Conservation (phyloP, 2,113 vertebrate genomes). For the Paedocypris sp. region DNA sequence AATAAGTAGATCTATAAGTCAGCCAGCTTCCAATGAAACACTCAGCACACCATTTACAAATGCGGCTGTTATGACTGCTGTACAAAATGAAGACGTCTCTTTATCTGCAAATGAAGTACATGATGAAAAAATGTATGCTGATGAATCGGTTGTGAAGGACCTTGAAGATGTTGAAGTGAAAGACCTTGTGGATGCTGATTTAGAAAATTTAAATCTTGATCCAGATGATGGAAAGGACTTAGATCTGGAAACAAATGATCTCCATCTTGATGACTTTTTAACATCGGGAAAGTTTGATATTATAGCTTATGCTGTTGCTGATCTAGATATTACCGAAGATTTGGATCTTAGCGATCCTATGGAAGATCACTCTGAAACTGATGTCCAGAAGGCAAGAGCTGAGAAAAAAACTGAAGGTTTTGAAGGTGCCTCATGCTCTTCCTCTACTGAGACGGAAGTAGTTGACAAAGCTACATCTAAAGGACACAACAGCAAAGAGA, state of each 20-base stretch:
- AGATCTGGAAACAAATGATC: slow-evolving; percentile 84
- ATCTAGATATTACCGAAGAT: slow-evolving; percentile 89
- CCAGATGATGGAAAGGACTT: slow-evolving; percentile 89
- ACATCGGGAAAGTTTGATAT: slow-evolving; percentile 92
- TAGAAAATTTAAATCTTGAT: slow-evolving; percentile 88
- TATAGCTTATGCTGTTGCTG: slow-evolving; percentile 92
- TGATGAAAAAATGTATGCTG: slow-evolving; percentile 81
- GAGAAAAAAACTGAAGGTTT: slow-evolving; percentile 45
- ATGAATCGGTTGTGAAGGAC: slow-evolving; percentile 91
- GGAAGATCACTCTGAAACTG: slow-evolving; percentile 68
- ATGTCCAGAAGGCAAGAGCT: slow-evolving; percentile 43
- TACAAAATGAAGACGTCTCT: slow-evolving; percentile 49
- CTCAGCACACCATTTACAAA: slow-evolving; percentile 59
- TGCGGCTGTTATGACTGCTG: slow-evolving; percentile 50
- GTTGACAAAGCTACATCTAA: slow-evolving; percentile 55
- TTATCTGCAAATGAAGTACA: slow-evolving; percentile 54
- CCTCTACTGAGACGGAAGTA: slow-evolving; percentile 51
- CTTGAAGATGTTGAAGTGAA: slow-evolving; percentile 93
- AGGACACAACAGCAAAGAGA: slow-evolving; percentile 57
- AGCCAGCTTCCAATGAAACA: slow-evolving; percentile 63
- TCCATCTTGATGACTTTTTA: slow-evolving; percentile 91
- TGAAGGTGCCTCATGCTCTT: slow-evolving; percentile 49
- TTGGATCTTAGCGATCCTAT: slow-evolving; percentile 84
- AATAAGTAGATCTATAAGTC: slow-evolving; percentile 68
- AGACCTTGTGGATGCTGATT: slow-evolving; percentile 86